Conservation (phyloP, 2,888 invertebrate species). For the Thera britannica region DNA sequence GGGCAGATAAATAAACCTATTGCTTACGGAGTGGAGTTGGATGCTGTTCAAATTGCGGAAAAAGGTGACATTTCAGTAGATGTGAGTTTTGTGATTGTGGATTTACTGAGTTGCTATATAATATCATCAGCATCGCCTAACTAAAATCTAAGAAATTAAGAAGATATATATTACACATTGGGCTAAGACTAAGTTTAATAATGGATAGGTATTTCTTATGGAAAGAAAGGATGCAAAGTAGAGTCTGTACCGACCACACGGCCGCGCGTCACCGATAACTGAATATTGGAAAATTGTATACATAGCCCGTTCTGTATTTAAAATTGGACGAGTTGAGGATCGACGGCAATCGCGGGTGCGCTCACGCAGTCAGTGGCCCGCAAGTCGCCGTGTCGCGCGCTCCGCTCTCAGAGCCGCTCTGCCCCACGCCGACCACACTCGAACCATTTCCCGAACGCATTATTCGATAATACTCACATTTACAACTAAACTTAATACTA, state of each 20-base stretch:
- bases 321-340: constrained; percentile 73
- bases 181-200: not conserved
- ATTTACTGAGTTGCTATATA: not conserved
- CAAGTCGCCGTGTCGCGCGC: constrained; percentile 78
- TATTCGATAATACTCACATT: constrained; percentile 45
- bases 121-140: not conserved
- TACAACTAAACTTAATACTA: constrained; percentile 22
- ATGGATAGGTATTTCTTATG: not conserved
- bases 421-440: constrained; percentile 57
- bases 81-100: not conserved
- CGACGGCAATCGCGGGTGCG: constrained; percentile 59
- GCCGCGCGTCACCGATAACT: constrained; percentile 27
- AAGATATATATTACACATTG: not conserved
- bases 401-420: constrained; percentile 65
- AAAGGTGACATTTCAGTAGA: constrained; percentile 11
- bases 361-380: constrained; percentile 76
- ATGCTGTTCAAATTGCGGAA: constrained; percentile 18
- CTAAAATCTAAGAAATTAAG: not conserved
- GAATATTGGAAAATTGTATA: constrained; percentile 66
- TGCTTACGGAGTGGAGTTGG: constrained; percentile 21
- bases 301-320: constrained; percentile 67
- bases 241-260: constrained; percentile 18
- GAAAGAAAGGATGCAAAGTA: constrained; percentile 9
- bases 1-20: constrained; percentile 17
- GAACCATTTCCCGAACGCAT: constrained; percentile 67